These are phyloP conservation scores for Netelia fuscicornis DNA, from an alignment of 2,888 invertebrate genomes.

Conservation along the genomic window DNA sequence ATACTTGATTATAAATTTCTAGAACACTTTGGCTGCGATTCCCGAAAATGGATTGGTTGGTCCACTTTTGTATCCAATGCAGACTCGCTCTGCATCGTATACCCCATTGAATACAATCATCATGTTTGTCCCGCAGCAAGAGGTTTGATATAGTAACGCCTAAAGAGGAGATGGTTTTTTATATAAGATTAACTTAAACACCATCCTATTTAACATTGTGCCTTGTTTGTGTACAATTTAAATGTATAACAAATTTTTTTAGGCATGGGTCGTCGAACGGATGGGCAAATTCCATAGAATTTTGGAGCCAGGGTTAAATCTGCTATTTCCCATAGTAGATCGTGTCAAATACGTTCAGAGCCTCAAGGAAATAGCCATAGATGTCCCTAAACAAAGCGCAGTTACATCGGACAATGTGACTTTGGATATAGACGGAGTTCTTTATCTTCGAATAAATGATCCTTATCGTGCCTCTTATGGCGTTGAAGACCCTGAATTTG, in stretches of 20 bases:
- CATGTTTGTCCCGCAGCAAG: conserved; percentile 99
- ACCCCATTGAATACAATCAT: conserved; percentile 96
- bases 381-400: conserved; percentile 99
- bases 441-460: conserved; percentile 97
- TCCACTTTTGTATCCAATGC: conserved; percentile 69
- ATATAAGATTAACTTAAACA: too few species aligned
- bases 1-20: conserved; percentile 55
- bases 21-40: conserved; percentile 71
- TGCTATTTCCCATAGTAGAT: conserved; percentile 96
- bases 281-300: conserved; percentile 99
- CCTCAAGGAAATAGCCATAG: conserved; percentile 99
- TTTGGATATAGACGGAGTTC: conserved; percentile 97
- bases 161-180: too few species aligned
- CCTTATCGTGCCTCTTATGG: conserved; percentile 98
- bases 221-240: neutral
- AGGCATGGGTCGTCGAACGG: conserved; percentile 98
- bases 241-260: conserved; percentile 75
- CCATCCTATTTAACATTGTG: too few species aligned
- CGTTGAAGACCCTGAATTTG: conserved; percentile 99
- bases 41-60: conserved; percentile 67
- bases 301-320: conserved; percentile 97
- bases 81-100: conserved; percentile 85
- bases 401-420: conserved; percentile 99
- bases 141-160: conserved; percentile 87
- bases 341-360: conserved; percentile 98